These are phyloP conservation scores for Eretmocerus hayati DNA, from an alignment of 2,888 invertebrate genomes.

Conservation along the genomic window DNA sequence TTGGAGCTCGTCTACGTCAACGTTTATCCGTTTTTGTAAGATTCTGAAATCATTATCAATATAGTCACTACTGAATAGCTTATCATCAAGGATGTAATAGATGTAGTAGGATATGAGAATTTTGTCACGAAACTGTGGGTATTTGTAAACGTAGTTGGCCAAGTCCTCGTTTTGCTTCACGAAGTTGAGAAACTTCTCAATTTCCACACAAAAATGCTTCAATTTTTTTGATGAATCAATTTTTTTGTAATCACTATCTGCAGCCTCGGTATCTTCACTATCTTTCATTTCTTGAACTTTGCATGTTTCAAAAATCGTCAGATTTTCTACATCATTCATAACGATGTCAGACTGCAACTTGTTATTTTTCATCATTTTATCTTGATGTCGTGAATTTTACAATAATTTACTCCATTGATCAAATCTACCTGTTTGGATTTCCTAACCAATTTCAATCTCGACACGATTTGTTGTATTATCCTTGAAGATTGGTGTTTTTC, in stretches of 20 bases:
- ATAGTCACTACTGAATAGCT: not conserved
- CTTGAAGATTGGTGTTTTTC: constrained; percentile 16
- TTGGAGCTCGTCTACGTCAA: constrained; percentile 35
- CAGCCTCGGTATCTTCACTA: not conserved
- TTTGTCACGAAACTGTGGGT: constrained; percentile 27
- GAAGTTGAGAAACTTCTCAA: constrained; percentile 32
- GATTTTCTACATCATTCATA: constrained; percentile 1
- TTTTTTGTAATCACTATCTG: too few relatives aligned
- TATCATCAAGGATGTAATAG: not conserved
- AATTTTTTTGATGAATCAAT: constrained; percentile 4
- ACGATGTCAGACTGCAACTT: not conserved
- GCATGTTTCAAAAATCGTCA: not conserved
- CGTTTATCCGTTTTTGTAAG: constrained; percentile 31
- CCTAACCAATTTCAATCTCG: constrained; percentile 25
- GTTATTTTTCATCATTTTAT: not conserved
- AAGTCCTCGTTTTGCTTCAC: constrained; percentile 28
- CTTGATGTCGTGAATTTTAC: too few relatives aligned
- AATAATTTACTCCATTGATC: too few relatives aligned
- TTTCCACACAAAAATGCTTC: constrained; percentile 28
- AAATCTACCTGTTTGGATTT: constrained; percentile 7
- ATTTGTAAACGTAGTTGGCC: constrained; percentile 26
- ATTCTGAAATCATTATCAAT: constrained; percentile 24
- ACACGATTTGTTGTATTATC: constrained; percentile 21
- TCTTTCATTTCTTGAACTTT: not conserved
- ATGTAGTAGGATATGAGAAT: not conserved